A percentile compares a stretch with the other conserved stretches of the same genome.
These are phyloP conservation scores for Carduelis carduelis DNA, from an alignment of 2,797 vertebrate genomes.

Conservation along the genomic window DNA sequence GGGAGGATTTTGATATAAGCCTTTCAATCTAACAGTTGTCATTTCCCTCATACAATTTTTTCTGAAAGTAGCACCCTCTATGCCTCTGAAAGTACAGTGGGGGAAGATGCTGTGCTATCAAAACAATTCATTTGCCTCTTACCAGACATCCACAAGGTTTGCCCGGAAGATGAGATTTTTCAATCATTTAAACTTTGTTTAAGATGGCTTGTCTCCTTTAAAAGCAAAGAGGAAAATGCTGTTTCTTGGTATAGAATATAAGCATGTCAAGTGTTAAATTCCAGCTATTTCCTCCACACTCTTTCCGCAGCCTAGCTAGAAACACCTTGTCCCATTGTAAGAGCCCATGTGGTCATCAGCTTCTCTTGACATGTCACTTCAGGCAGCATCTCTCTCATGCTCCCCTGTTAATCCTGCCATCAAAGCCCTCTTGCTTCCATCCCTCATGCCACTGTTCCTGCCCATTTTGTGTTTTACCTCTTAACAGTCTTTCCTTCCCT, in stretches of 20 bases:
- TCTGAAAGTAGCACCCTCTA: background rate
- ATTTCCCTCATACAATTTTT: background rate
- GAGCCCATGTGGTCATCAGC: background rate
- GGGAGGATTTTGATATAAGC: background rate
- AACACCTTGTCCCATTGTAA: background rate
- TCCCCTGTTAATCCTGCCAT: background rate
- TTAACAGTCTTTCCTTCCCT: background rate
- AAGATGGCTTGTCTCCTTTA: background rate
- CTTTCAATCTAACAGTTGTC: background rate
- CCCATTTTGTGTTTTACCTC: fast-evolving
- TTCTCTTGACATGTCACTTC: background rate
- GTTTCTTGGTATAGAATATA: background rate
- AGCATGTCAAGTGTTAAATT: background rate
- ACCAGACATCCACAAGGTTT: background rate
- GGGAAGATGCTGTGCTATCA: background rate
- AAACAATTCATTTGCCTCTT: background rate
- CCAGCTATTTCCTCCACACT: background rate
- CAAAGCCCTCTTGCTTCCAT: background rate
- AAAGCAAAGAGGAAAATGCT: background rate
- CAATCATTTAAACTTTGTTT: background rate
- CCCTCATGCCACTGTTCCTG: background rate
- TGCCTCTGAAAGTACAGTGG: background rate
- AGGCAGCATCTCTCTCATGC: background rate
- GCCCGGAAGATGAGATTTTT: background rate
- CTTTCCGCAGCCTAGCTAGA: background rate